Evolutionary conservation across 1,140 invertebrate genomes (phyloP), one percentile per base, ranked within the genome.

Genomic region (Melanaphis sacchari): DNA sequence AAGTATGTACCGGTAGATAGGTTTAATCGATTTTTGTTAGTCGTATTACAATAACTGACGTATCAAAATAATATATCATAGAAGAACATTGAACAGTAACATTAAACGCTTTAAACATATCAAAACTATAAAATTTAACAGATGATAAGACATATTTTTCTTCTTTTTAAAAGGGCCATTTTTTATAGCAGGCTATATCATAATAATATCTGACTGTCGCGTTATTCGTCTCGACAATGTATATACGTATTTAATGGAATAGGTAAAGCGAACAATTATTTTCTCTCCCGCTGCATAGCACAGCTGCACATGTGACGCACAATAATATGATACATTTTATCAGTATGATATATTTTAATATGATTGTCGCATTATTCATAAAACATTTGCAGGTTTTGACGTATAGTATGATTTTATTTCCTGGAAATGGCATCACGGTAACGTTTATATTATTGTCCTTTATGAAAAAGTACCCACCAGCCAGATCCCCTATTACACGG

Each of bases 291-390:
- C 31, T 76, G 5, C n/a, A 76, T 76, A n/a, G 31, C 59, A 76
- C 59, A 76, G 59, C 59, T 76, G 59, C 59, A 76, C 59, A n/a
- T 76, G 31, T 76, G 59, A 76, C 59, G 15, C 31, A 18, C 59
- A 66, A n/a, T 66, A 66, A 15, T 66, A 66, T 66, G n/a, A 66
- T 66, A 76, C 18, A 76, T n/a, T 76, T 18, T 76, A 76, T 76
- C 59, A 76, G 59, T 76, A n/a, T 76, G 59, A 76, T 76, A 76
- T 76, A 76, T 76, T 76, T 76, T 76, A 76, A 76, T 76, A 76
- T 76, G 59, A 76, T 76, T 76, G 31, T 76, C 59, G 59, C 59
- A 76, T 76, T 76, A 76, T 76, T 76, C 59, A 76, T 76, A 36
- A 76, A 76, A 76, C n/a, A 76, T n/a, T 76, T 76, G n/a, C 4